Evolutionary conservation across 2,113 vertebrate species (phyloP).

Genomic region (Steatornis caripensis): DNA sequence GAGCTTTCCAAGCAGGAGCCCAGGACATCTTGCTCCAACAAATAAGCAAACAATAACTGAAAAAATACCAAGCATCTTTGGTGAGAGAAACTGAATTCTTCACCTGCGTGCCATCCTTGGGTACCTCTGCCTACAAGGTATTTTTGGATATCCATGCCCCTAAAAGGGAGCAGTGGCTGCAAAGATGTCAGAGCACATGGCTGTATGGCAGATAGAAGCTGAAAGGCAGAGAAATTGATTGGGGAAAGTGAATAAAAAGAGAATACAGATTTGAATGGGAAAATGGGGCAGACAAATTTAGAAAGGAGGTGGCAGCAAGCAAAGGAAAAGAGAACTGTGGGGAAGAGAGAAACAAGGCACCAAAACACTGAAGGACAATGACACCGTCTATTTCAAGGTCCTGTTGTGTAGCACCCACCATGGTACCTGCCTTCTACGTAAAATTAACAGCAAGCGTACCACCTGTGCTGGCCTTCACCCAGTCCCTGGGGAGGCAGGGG

Average conservation of each 20-base stretch:
- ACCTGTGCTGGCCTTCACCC: neutral
- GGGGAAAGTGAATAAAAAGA: neutral
- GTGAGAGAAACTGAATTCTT: neutral
- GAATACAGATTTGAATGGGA: neutral
- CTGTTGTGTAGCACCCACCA: neutral
- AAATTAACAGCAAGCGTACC: neutral
- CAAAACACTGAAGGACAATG: neutral
- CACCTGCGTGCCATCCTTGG: accelerated
- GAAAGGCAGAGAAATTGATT: neutral
- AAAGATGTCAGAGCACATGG: neutral
- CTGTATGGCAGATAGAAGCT: neutral
- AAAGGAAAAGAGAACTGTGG: neutral
- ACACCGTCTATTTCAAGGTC: neutral
- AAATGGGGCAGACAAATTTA: neutral
- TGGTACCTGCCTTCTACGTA: neutral
- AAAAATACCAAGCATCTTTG: neutral
- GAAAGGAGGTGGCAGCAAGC: neutral
- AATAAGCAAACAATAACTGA: neutral
- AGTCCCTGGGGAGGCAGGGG: neutral
- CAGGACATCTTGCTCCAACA: neutral
- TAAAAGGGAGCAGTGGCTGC: neutral
- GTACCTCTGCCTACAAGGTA: neutral
- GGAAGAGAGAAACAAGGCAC: neutral
- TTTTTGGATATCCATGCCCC: neutral
- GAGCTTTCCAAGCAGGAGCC: neutral